Percentiles rank a stretch among this genome's conserved stretches.
These are phyloP conservation scores for Lindbergichthys nudifrons DNA, from an alignment of 2,797 vertebrate species.

Conservation along the genomic window DNA sequence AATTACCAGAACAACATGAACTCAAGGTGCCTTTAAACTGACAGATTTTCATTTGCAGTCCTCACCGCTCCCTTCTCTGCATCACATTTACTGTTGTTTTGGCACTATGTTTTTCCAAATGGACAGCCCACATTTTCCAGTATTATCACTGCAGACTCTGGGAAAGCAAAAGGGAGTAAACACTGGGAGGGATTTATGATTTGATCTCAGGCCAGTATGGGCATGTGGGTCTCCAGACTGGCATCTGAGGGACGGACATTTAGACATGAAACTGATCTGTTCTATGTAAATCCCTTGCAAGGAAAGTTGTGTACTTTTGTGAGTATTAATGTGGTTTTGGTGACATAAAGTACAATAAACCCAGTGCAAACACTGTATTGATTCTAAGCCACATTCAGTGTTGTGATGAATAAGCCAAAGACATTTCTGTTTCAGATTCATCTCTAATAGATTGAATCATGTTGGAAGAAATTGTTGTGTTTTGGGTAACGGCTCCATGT, in stretches of 20 bases:
- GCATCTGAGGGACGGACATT: constrained; percentile 32
- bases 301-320: constrained; percentile 19
- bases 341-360: constrained; percentile 38
- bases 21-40: constrained; percentile 25
- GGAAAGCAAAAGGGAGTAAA: constrained; percentile 41
- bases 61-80: background rate
- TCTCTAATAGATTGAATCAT: constrained; percentile 6
- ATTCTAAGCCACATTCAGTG: constrained; percentile 23
- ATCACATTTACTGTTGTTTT: constrained; percentile 17
- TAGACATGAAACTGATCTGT: constrained; percentile 32
- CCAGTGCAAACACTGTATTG: constrained; percentile 11
- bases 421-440: constrained; percentile 40
- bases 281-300: constrained; percentile 36
- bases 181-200: constrained; percentile 17
- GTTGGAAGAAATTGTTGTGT: constrained; percentile 10
- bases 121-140: constrained; percentile 19
- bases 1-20: background rate
- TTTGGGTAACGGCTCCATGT: constrained; percentile 15
- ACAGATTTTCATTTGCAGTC: background rate
- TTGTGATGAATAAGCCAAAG: constrained; percentile 68
- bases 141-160: constrained; percentile 33
- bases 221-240: constrained; percentile 44
- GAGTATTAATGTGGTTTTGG: constrained; percentile 13
- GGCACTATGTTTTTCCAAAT: constrained; percentile 20
- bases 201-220: constrained; percentile 47